Percentiles rank a stretch among this genome's conserved stretches.
phyloP scores from a whole-genome alignment of 2,888 invertebrate genomes.

The Oithona nana region DNA sequence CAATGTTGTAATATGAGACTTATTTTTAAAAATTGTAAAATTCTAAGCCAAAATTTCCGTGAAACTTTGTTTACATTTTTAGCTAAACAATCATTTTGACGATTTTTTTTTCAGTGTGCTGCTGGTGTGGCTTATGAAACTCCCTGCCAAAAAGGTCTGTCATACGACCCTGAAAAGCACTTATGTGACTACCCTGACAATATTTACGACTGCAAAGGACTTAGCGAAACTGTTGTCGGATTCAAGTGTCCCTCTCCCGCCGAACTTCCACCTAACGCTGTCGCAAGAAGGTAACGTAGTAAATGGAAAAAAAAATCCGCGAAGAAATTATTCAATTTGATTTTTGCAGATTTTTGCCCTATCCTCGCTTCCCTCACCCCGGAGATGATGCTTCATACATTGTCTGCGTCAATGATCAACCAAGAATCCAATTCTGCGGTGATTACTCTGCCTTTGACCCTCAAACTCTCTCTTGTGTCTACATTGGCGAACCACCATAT shows the following conservation, averaged over 20 bases:
- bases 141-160: slow-evolving; percentile 65
- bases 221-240: slow-evolving; percentile 48
- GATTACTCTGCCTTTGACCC: slow-evolving; percentile 73
- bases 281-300: slow-evolving; percentile 53
- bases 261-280: slow-evolving; percentile 48
- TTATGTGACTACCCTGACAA: slow-evolving; percentile 82
- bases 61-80: no score
- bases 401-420: slow-evolving; percentile 74
- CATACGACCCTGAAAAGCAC: slow-evolving; percentile 66
- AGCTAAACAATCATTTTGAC: no score
- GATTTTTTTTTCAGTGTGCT: slow-evolving; percentile 40
- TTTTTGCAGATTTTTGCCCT: slow-evolving; percentile 47
- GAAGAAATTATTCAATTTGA: no score
- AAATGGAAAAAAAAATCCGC: neutral
- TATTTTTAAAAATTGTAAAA: no score
- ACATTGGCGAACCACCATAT: neutral
- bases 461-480: slow-evolving; percentile 47
- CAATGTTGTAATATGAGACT: no score
- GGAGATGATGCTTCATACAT: slow-evolving; percentile 69
- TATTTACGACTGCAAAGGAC: neutral
- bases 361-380: slow-evolving; percentile 68
- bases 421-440: slow-evolving; percentile 65
- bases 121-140: slow-evolving; percentile 57
- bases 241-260: slow-evolving; percentile 69
- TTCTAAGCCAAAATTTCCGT: no score